A percentile compares a stretch with the other conserved stretches of the same genome.
phyloP scores from a whole-genome alignment of 1,140 invertebrate genomes.

The Brachionus sp. region DNA sequence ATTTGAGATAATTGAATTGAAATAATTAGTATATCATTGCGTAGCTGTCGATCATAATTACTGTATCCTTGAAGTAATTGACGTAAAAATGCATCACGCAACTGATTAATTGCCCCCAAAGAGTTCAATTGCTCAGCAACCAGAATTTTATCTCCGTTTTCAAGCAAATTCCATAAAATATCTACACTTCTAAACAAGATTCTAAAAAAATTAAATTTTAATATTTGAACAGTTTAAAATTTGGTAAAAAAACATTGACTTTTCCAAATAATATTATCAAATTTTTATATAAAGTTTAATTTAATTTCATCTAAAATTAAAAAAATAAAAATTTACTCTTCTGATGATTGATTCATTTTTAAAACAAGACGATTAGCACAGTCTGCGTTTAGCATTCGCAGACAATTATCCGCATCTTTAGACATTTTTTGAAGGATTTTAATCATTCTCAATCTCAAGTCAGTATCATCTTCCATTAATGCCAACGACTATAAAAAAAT shows the following conservation, averaged over 20 bases:
- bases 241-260: background rate
- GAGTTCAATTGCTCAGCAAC: constrained; percentile 55
- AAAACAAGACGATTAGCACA: constrained; percentile 53
- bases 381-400: constrained; percentile 55
- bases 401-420: constrained; percentile 55
- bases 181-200: constrained; percentile 57
- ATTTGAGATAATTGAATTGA: constrained; percentile 51
- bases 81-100: constrained; percentile 58
- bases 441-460: constrained; percentile 52
- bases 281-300: background rate
- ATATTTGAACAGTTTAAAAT: background rate
- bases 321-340: constrained; percentile 48
- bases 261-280: background rate
- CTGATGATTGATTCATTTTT: constrained; percentile 53
- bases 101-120: constrained; percentile 54
- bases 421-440: constrained; percentile 56
- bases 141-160: constrained; percentile 52
- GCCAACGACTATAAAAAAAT: constrained; percentile 53
- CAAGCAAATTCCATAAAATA: constrained; percentile 58
- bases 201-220: background rate
- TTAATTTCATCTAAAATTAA: background rate
- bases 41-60: constrained; percentile 57
- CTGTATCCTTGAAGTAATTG: constrained; percentile 57
- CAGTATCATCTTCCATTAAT: constrained; percentile 55
- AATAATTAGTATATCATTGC: constrained; percentile 58